Conservation (phyloP, 2,113 vertebrate genomes). For the Machaerirhynchus nigripectus region DNA sequence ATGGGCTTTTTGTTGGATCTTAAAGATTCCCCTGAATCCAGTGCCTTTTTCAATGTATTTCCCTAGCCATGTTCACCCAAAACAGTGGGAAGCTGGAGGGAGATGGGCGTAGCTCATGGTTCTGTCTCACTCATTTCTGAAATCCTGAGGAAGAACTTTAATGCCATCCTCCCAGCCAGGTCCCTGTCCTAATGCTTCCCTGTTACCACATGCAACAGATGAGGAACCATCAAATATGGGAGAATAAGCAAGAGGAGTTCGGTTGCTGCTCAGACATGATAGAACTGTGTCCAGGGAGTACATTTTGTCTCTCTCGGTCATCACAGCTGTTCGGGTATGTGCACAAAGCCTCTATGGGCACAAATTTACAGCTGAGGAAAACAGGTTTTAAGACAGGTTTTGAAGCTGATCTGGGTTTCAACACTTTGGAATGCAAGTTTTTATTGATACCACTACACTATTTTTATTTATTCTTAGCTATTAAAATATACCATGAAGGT, state of each 20-base stretch:
- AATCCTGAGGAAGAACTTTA: not conserved
- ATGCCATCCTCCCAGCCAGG: not conserved
- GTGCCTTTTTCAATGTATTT: not conserved
- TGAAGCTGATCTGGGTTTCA: not conserved
- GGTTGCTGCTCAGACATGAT: not conserved
- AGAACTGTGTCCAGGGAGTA: not conserved
- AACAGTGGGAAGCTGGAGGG: not conserved
- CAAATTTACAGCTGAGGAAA: not conserved
- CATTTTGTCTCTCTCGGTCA: not conserved
- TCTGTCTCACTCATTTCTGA: not conserved
- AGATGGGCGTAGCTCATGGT: not conserved
- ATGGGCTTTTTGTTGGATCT: not conserved
- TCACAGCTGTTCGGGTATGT: not conserved
- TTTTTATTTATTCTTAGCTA: not conserved
- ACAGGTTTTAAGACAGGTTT: not conserved
- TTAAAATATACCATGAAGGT: not conserved
- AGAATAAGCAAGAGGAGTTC: not conserved
- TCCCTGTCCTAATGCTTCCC: not conserved
- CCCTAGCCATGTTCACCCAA: accelerated
- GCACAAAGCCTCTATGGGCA: not conserved
- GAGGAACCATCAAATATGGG: not conserved
- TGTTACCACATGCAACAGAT: not conserved
- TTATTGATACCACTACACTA: not conserved
- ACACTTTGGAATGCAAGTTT: not conserved
- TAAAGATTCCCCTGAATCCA: not conserved